Evolutionary conservation across 1,140 invertebrate genomes (phyloP), one percentile per base, ranked within the genome.

Genomic region (Vollenhovia emeryi): DNA sequence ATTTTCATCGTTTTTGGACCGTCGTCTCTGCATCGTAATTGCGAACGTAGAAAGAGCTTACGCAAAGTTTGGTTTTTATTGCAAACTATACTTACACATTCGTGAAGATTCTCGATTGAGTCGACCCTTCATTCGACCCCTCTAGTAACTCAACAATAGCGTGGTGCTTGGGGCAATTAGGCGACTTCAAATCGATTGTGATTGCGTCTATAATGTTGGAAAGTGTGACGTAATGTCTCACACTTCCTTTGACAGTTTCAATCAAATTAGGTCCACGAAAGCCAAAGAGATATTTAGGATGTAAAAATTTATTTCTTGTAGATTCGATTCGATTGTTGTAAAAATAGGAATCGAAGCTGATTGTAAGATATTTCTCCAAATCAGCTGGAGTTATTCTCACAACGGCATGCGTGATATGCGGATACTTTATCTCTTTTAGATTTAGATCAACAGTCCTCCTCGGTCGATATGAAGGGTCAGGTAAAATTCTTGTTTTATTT

Each of bases 401-500:
- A 52, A 98, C 92, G 36, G 98, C 94, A 91, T 98, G 97, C 6
- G 97, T 97, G 94, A 96, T 96, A 30, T 95, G 92, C 2, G 95
- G 93, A 87, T 96, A 93, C 52, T 94, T 95, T 13, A 98, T 86
- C 59, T 96, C 95, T 45, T 96, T 95, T 36, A 97, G 89, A 92
- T 97, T 95, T 3, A 98, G 92, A 13, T 96, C 95, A 0, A 96
- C 95, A 33, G 96, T 93, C 93, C 95, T 95, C 90, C 96, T 95
- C 15, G 96, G 92, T 86, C 95, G 93, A 85, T 94, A 88, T 52
- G 86, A 90, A 52, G 89, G 91, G 62, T 95, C 96, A 21, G 96
- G 95, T 21, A 95, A 88, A 71, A 95, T 94, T 92, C 95, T 94
- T 4, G 96, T 96, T n/a, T 95, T 94, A 85, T 97, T 96, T 21